Evolutionary conservation across 2,888 invertebrate genomes (phyloP), one percentile per base, ranked within the genome.

Genomic region (Tricholauxania praeusta): DNA sequence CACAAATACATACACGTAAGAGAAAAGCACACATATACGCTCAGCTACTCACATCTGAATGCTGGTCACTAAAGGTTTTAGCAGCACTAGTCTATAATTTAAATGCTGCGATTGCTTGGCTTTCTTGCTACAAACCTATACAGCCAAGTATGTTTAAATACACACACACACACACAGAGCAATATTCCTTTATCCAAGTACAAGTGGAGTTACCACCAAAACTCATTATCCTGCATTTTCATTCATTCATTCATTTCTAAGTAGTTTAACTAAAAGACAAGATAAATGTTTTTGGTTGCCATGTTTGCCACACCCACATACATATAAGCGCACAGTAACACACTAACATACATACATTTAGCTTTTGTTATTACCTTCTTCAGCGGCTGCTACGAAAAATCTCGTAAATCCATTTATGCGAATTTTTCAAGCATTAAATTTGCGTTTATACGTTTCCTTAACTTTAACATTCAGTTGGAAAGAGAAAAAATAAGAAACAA

Each of bases 361-460:
- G 39, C 60, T 28, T n/a, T 15, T 32, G 32, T n/a, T 14, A 28
- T 15, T 22, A 12, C 49, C 64, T 49, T 17, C 64, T 49, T 15
- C 12, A 10, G 32, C 39, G 28, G 22, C 51, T 51, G 49, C 28
- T 48, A 14, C 15, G 57, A 15, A 60, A 51, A 78, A 79, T 80
- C 81, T 80, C 80, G 78, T 80, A 81, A 80, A 82, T 81, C 81
- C 81, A 82, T 81, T 82, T 82, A 82, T 79, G 80, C 81, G 81
- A 80, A 79, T 83, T 82, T 82, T 79, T 81, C 79, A 83, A 81
- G 83, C 82, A 83, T 83, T 82, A 83, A 83, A 83, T 83, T 83
- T 82, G 78, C 79, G 80, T 82, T 81, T 80, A 81, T 79, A 80
- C 81, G 80, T 80, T 80, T 79, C 78, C 80, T 81, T 80, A 80